Evolutionary conservation across 2,113 vertebrate genomes (phyloP).

Genomic region (Spea bombifrons): DNA sequence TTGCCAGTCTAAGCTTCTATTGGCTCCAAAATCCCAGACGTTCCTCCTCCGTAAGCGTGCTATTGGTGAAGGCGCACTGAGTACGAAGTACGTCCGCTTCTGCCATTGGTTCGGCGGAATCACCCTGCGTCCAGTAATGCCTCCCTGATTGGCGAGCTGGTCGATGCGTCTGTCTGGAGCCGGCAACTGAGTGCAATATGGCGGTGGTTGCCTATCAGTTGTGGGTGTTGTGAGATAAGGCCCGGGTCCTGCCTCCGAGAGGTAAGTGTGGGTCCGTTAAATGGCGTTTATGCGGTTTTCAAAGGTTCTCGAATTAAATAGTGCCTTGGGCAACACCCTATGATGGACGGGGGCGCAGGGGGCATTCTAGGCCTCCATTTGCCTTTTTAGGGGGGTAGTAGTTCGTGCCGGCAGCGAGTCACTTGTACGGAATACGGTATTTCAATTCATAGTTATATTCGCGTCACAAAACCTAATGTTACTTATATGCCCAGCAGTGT

Average conservation of each 20-base stretch:
- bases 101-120: background rate
- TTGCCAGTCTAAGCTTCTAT: background rate
- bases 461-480: too few relatives aligned
- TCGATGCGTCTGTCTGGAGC: constrained; percentile 29
- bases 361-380: too few relatives aligned
- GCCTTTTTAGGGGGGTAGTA: too few relatives aligned
- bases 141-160: constrained; percentile 9
- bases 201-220: constrained; percentile 7
- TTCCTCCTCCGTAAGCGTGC: background rate
- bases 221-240: background rate
- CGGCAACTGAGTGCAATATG: constrained; percentile 21
- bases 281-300: too few relatives aligned
- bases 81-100: background rate
- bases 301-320: too few relatives aligned
- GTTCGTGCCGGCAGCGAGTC: too few relatives aligned
- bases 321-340: too few relatives aligned
- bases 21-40: constrained; percentile 2
- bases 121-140: background rate
- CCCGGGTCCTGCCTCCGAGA: background rate
- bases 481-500: too few relatives aligned
- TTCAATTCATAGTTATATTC: too few relatives aligned
- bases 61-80: background rate
- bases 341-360: too few relatives aligned
- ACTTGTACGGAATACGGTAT: too few relatives aligned
- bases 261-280: constrained; percentile 4